Conservation (phyloP, 1,140 invertebrate genomes). For the Listronotus oregonensis region DNA sequence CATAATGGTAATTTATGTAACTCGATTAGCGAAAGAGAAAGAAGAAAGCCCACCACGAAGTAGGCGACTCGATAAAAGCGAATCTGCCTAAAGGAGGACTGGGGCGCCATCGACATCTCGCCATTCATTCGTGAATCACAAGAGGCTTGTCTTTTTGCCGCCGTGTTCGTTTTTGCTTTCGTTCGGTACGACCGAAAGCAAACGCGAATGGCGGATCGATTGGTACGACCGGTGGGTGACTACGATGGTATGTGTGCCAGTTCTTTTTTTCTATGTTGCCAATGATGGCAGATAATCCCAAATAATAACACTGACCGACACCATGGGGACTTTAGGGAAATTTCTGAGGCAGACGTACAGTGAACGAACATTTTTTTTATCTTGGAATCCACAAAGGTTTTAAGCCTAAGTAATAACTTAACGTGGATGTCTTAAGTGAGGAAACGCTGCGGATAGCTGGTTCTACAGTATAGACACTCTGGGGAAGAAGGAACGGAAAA, state of each 20-base stretch:
- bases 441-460: too few relatives aligned
- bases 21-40: conserved; percentile 14
- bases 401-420: too few relatives aligned
- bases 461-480: too few relatives aligned
- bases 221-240: conserved; percentile 1
- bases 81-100: conserved; percentile 13
- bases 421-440: too few relatives aligned
- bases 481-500: too few relatives aligned
- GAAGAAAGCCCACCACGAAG: conserved; percentile 18
- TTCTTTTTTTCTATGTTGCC: neutral
- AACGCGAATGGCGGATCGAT: neutral
- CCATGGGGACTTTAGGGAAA: too few relatives aligned
- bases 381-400: too few relatives aligned
- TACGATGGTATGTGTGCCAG: conserved; percentile 3
- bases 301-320: too few relatives aligned
- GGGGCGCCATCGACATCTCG: conserved; percentile 9
- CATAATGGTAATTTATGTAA: conserved; percentile 10
- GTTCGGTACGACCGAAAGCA: conserved; percentile 3
- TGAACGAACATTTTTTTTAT: too few relatives aligned
- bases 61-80: conserved; percentile 23
- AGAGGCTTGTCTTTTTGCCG: conserved; percentile 18
- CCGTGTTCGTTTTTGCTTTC: neutral
- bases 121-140: conserved; percentile 35
- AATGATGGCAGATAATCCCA: neutral
- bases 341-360: too few relatives aligned